Percentiles rank a stretch among this genome's conserved stretches.
These are phyloP conservation scores for Ammodytes marinus DNA, from an alignment of 2,113 vertebrate genomes.

Conservation along the genomic window DNA sequence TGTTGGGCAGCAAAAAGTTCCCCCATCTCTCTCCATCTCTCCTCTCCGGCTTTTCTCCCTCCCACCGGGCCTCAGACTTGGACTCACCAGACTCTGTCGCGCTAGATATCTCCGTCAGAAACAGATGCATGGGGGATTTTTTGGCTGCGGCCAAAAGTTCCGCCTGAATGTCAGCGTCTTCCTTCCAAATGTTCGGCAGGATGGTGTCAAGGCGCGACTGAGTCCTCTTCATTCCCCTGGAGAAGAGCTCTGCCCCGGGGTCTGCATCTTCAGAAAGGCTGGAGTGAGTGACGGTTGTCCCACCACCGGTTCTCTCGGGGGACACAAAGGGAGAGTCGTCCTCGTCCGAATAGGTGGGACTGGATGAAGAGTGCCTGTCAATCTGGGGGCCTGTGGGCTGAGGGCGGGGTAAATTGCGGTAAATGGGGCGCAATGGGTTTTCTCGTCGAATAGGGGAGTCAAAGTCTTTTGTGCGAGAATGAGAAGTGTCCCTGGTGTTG, in stretches of 20 bases:
- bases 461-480: constrained; percentile 71
- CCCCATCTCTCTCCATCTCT: constrained; percentile 71
- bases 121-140: constrained; percentile 87
- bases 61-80: constrained; percentile 73
- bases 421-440: constrained; percentile 80
- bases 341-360: constrained; percentile 84
- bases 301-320: constrained; percentile 71
- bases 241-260: constrained; percentile 77
- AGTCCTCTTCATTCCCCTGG: constrained; percentile 86
- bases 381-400: constrained; percentile 69
- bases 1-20: constrained; percentile 71
- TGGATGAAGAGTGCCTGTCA: constrained; percentile 84
- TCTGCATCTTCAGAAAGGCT: constrained; percentile 82
- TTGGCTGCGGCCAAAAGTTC: constrained; percentile 75
- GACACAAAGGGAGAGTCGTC: constrained; percentile 85
- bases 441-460: constrained; percentile 78
- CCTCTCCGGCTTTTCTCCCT: constrained; percentile 62
- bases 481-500: constrained; percentile 70
- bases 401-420: constrained; percentile 76
- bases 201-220: constrained; percentile 87
- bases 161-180: constrained; percentile 83
- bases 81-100: constrained; percentile 72
- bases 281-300: constrained; percentile 74
- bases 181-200: constrained; percentile 85
- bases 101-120: constrained; percentile 85